These are phyloP conservation scores for Parochlus steinenii DNA, from an alignment of 2,888 invertebrate genomes.

Conservation along the genomic window DNA sequence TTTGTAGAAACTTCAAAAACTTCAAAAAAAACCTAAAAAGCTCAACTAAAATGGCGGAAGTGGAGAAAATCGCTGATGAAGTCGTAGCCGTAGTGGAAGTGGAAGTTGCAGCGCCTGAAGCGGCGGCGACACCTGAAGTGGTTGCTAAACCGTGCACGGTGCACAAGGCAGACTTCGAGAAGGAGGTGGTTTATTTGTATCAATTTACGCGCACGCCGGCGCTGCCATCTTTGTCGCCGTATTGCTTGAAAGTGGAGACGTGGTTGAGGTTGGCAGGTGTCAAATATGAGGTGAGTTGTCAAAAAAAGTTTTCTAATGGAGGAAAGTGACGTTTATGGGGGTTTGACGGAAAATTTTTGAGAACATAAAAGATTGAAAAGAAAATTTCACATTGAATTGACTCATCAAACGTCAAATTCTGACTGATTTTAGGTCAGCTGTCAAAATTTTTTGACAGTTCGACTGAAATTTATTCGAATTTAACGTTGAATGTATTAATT, in stretches of 20 bases:
- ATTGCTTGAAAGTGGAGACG: conserved; percentile 90
- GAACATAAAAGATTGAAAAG: too few species aligned
- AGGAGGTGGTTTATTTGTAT: conserved; percentile 85
- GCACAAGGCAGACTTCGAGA: conserved; percentile 76
- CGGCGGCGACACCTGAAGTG: conserved; percentile 40
- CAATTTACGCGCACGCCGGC: conserved; percentile 84
- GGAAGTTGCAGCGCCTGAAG: conserved; percentile 27
- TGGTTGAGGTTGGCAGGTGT: conserved; percentile 83
- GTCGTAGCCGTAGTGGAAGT: conserved; percentile 32
- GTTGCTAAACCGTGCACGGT: conserved; percentile 61
- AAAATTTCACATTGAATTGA: too few species aligned
- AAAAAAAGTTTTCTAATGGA: conserved; percentile 5
- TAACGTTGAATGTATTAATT: too few species aligned
- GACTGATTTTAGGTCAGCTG: too few species aligned
- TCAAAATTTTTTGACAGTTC: too few species aligned
- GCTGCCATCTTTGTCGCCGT: conserved; percentile 80
- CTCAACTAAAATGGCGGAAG: too few species aligned
- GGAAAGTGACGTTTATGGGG: too few species aligned
- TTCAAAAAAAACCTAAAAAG: too few species aligned
- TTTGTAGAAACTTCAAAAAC: too few species aligned
- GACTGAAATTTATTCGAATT: too few species aligned
- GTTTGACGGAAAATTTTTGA: too few species aligned
- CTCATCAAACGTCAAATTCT: too few species aligned
- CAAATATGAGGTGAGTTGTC: conserved; percentile 74
- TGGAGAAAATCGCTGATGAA: conserved; percentile 28